Evolutionary conservation across 2,888 invertebrate species (phyloP), one percentile per base, ranked within the genome.

Genomic region (Tenthredo livida): DNA sequence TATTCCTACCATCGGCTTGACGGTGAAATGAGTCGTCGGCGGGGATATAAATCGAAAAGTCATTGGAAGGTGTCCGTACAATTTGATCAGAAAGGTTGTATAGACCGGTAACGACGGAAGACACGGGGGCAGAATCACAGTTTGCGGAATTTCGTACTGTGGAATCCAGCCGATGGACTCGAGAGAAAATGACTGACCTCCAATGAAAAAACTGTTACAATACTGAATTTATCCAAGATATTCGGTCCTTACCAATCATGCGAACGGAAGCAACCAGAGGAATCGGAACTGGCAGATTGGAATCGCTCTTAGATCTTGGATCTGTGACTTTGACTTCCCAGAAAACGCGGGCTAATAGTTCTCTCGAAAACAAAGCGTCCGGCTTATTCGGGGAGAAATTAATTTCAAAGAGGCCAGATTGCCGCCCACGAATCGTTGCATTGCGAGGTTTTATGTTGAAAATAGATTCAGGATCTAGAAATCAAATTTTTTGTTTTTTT

Each of bases 1-100:
- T 54, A 93, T 86, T 50, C 94, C 94, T 83, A 93, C 88, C 92
- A 93, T 92, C 2, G 94, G 94, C 86, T 94, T 94, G 47, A 94
- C 89, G 10, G 88, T 86, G 85, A 93, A 93, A 78, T 92, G 91
- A 29, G 93, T 92, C 54, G 89, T 89, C 29, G 89, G 87, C 0
- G 94, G 94, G 5, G 94, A 90, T 61, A 93, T 80, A 85, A 94
- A 93, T 87, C 91, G 91, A 87, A 93, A 94, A 88, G 93, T 91
- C 21, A 94, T 89, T 5, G 94, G 93, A 47, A 94, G 87, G 86
- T 92, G 91, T 29, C 94, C 93, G 25, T 88, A 89, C 82, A 91
- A 91, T 87, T 90, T 91, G 29, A 94, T 90, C 21, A 92, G 65
- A 78, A 94, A 94, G 6, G 93, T 94, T 17, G 92, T 90, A 84